Conservation (phyloP, 1,140 invertebrate species). For the Octopus sinensis region DNA sequence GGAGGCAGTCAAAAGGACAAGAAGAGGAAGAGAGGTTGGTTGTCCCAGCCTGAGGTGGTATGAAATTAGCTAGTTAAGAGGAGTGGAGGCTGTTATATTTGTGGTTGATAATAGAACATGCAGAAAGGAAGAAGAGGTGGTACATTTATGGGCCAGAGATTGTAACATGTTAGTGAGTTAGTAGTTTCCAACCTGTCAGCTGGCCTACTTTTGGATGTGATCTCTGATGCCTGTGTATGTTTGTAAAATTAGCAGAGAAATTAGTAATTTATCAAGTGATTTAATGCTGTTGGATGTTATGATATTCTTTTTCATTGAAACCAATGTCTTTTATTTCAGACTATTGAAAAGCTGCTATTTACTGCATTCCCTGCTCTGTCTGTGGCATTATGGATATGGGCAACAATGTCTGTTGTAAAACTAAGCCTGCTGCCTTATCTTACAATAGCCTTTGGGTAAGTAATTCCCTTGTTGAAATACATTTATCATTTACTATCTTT, state of each 20-base stretch:
- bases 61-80: no score
- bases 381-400: conserved; percentile 37
- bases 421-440: conserved; percentile 31
- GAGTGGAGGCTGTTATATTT: no score
- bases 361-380: conserved; percentile 39
- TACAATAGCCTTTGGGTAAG: conserved; percentile 38
- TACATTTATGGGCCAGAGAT: no score
- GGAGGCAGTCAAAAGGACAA: no score
- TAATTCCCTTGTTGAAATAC: background rate
- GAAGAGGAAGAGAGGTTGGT: no score
- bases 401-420: conserved; percentile 31
- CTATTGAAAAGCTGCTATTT: conserved; percentile 42
- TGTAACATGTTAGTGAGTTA: background rate
- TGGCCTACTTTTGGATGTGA: background rate
- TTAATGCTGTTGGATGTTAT: no score
- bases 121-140: no score
- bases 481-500: background rate
- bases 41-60: no score
- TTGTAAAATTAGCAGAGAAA: background rate
- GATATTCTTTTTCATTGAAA: no score
- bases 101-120: no score
- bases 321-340: conserved; percentile 29
- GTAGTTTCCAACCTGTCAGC: background rate
- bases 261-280: background rate
- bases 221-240: background rate